Percentiles rank a stretch among this genome's conserved stretches.
These are phyloP conservation scores for Phengaris alcon DNA, from an alignment of 2,888 invertebrate species.

Conservation along the genomic window DNA sequence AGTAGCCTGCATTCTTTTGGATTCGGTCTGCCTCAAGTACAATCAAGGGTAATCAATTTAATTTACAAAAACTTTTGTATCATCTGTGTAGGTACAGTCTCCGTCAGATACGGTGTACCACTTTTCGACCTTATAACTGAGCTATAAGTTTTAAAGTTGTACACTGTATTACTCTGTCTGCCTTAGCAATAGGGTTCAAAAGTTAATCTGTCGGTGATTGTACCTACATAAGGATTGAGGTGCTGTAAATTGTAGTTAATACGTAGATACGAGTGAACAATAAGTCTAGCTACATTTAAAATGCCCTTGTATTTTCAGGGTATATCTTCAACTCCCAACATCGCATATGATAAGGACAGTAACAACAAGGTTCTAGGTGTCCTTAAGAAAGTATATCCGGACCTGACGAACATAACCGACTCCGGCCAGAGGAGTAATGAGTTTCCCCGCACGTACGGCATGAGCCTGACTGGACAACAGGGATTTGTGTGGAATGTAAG, in stretches of 20 bases:
- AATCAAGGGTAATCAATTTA: neutral
- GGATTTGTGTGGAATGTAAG: conserved; percentile 26
- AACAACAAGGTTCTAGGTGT: neutral
- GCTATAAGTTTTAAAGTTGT: too few relatives aligned
- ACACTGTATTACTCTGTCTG: too few relatives aligned
- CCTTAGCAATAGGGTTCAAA: too few relatives aligned
- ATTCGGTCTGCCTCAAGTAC: neutral
- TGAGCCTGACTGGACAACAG: neutral
- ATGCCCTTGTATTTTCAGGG: neutral
- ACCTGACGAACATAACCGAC: conserved; percentile 6
- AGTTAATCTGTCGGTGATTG: too few relatives aligned
- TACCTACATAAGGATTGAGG: too few relatives aligned
- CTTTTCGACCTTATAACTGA: too few relatives aligned
- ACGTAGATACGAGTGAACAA: neutral
- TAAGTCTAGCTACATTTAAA: neutral
- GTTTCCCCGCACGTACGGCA: neutral
- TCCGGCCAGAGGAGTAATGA: neutral
- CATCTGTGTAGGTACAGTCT: too few relatives aligned
- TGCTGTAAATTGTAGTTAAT: too few relatives aligned
- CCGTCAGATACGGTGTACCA: too few relatives aligned
- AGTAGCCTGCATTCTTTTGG: neutral
- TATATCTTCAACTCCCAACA: neutral
- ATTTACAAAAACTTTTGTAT: too few relatives aligned
- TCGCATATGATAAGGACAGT: neutral
- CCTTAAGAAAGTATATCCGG: neutral